Conservation (phyloP, 2,797 vertebrate genomes). For the Bovichtus diacanthus region DNA sequence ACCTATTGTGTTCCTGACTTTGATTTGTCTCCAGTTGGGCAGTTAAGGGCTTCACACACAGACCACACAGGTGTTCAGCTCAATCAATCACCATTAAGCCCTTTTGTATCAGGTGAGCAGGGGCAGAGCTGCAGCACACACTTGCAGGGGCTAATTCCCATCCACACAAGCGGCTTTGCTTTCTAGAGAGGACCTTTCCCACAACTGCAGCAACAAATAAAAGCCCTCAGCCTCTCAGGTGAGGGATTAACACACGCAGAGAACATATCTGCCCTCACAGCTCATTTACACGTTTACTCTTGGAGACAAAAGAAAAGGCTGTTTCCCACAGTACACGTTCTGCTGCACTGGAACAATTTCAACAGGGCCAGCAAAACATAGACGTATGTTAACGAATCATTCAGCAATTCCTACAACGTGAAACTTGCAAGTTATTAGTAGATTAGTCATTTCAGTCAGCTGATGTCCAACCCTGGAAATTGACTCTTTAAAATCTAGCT, state of each 20-base stretch:
- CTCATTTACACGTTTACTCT: not conserved
- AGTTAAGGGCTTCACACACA: not conserved
- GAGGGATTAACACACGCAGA: not conserved
- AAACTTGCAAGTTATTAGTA: no score
- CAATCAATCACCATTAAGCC: not conserved
- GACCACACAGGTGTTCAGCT: not conserved
- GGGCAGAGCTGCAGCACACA: not conserved
- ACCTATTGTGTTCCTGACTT: not conserved
- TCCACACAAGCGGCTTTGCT: not conserved
- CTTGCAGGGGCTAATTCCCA: not conserved
- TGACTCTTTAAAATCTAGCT: not conserved
- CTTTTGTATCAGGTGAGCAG: conserved; percentile 7
- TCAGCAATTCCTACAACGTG: no score
- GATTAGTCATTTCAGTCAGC: not conserved
- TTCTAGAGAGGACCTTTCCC: not conserved
- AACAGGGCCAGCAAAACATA: no score
- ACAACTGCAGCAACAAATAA: not conserved
- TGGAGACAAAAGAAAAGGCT: not conserved
- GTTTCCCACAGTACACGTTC: not conserved
- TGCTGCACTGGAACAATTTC: not conserved
- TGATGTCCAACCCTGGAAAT: not conserved
- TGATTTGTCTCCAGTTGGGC: not conserved
- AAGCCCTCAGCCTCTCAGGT: not conserved
- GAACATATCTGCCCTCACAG: not conserved
- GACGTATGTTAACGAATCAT: no score